Evolutionary conservation across 1,140 invertebrate genomes (phyloP).

Genomic region (Drosophila arawakana): DNA sequence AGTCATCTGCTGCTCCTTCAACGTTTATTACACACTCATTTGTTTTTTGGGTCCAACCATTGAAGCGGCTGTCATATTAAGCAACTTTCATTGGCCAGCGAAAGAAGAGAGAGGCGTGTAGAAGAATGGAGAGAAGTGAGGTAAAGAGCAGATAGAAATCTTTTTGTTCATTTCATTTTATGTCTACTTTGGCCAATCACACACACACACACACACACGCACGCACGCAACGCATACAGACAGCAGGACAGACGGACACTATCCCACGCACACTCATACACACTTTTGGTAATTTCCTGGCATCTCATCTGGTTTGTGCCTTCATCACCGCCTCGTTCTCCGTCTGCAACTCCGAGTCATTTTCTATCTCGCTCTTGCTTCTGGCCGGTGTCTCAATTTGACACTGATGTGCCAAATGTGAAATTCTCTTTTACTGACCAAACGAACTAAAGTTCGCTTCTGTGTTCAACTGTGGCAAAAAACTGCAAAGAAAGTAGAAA

Average conservation of each 20-base stretch:
- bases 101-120: slow-evolving; percentile 8
- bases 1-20: background rate
- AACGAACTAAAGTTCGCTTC: background rate
- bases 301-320: slow-evolving; percentile 27
- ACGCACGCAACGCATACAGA: slow-evolving; percentile 7
- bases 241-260: slow-evolving; percentile 20
- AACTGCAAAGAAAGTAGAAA: slow-evolving; percentile 29
- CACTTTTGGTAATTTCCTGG: slow-evolving; percentile 75
- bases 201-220: background rate
- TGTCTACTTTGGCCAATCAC: slow-evolving; percentile 64
- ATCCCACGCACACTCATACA: slow-evolving; percentile 26
- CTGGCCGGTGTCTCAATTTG: slow-evolving; percentile 77
- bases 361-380: slow-evolving; percentile 37
- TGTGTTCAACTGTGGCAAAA: slow-evolving; percentile 24
- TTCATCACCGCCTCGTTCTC: slow-evolving; percentile 18
- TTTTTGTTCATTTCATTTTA: slow-evolving; percentile 83
- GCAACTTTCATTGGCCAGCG: slow-evolving; percentile 71
- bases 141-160: slow-evolving; percentile 66
- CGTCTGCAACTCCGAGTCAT: background rate
- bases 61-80: slow-evolving; percentile 74
- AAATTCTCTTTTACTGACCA: slow-evolving; percentile 69
- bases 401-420: slow-evolving; percentile 82
- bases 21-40: slow-evolving; percentile 80
- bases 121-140: background rate
- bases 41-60: slow-evolving; percentile 54